Evolutionary conservation across 2,888 invertebrate genomes (phyloP), one percentile per base, ranked within the genome.

Genomic region (Oligia strigilis): DNA sequence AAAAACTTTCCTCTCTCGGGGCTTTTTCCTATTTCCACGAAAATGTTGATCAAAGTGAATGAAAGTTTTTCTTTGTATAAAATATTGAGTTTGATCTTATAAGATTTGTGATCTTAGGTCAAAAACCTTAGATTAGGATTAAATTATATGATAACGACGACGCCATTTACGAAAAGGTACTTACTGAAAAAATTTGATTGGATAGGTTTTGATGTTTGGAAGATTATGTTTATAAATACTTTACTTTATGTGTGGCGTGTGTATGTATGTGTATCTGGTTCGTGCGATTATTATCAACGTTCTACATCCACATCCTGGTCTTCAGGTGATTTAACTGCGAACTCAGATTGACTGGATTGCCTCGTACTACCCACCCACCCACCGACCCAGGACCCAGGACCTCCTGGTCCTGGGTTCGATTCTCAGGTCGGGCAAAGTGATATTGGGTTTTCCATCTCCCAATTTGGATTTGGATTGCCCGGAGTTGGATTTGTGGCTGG

Each of bases 191-290:
- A 78, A 60, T 14, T 36, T 40, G 46, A 60, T 23, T 19, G 55
- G 77, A 65, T 72, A 72, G 72, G 52, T 62, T 58, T 17, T 67
- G 49, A 72, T 55, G 17, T 46, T 72, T 14, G n/a, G 58, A 62
- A 71, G 46, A 77, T 75, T 81, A 60, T 76, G 49, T 52, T 73
- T 62, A 69, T 65, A 64, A 60, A 66, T 74, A 74, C 14, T 77
- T 69, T 74, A 74, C 13, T 77, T 70, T 66, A 60, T 72, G 77
- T 66, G 79, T 67, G 80, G 52, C 60, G 43, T 77, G 29, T 62
- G 29, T 14, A 29, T 29, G n/a, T 29, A 62, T 29, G 6, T 29
- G 6, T 29, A 75, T 67, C 49, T 40, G 14, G 65, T 36, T 11
- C 14, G 60, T 69, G 36, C 49, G 55, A 55, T 75, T 83, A n/a